These are phyloP conservation scores for Andrena haemorrhoa DNA, from an alignment of 2,888 invertebrate genomes.

Conservation along the genomic window DNA sequence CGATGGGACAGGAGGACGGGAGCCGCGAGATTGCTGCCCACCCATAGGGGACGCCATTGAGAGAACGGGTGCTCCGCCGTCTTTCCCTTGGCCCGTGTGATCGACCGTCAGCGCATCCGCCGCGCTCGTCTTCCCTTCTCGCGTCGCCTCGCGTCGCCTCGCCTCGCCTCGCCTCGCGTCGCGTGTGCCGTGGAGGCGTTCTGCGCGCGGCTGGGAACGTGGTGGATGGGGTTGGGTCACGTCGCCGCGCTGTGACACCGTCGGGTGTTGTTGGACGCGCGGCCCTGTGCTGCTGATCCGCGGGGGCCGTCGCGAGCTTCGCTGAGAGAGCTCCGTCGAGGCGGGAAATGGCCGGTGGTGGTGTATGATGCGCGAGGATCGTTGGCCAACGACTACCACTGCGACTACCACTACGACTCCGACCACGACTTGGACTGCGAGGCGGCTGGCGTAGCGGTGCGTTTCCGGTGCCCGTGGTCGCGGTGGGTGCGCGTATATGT, in stretches of 20 bases:
- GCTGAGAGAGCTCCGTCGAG: conserved; percentile 29
- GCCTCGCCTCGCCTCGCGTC: conserved; percentile 47
- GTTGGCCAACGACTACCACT: neutral
- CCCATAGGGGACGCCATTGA: conserved; percentile 64
- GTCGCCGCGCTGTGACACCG: conserved; percentile 29
- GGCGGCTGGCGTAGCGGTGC: conserved; percentile 28
- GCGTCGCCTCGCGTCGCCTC: conserved; percentile 46
- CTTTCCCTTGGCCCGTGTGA: conserved; percentile 51
- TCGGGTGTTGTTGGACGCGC: conserved; percentile 35
- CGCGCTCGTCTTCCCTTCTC: conserved; percentile 46
- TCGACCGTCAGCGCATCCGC: conserved; percentile 59
- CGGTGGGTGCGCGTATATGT: conserved; percentile 65
- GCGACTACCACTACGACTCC: too few species aligned
- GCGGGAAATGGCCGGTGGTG: conserved; percentile 50
- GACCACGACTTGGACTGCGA: too few species aligned
- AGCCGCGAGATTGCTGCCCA: conserved; percentile 18
- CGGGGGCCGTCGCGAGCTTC: conserved; percentile 34
- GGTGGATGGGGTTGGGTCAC: conserved; percentile 47
- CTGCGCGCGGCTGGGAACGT: conserved; percentile 53
- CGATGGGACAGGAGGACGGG: conserved; percentile 38
- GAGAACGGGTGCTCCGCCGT: conserved; percentile 25
- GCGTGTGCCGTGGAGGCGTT: conserved; percentile 41
- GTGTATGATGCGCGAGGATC: conserved; percentile 53
- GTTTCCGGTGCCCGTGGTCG: conserved; percentile 27
- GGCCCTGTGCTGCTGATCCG: conserved; percentile 64